Evolutionary conservation across 35 echinoderm and acorn worm genomes (phyloP), one percentile per base, ranked within the genome.

Genomic region (Eucidaris tribuloides): DNA sequence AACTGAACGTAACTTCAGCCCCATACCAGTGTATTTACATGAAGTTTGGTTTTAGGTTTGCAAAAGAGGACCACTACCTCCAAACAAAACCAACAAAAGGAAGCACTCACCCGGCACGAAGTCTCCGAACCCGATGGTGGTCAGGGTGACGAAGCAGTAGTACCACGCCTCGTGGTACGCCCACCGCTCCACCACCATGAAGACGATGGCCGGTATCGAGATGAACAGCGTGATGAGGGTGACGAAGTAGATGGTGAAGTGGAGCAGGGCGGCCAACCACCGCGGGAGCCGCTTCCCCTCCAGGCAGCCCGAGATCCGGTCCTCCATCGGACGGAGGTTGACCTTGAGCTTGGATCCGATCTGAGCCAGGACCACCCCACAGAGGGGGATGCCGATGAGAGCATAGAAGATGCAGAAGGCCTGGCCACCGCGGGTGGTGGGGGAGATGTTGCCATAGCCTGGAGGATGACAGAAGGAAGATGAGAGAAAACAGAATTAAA

Each of bases 121-220:
- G 46, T 99, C 96, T n/a, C 96, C 96, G 37, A 99, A 99, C 37
- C 96, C 96, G 71, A 99, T 93, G 2, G 96, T 99, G 23, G 90
- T 90, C 55, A 99, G 34, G 17, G 96, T 90, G 37, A 99, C 84
- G 42, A 99, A 91, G 7, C 76, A 80, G 39, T 86, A 99, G 63
- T 99, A 99, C 76, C 82, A 89, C 1, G 86, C 65, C 46, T 93
- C 79, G 13, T 79, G 45, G 43, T 83, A 89, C 7, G 58, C 76
- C 96, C 96, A 99, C 28, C 55, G 45, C 50, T 99, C 96, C 24
- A 93, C 77, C 0, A 46, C 31, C 29, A 62, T 86, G 80, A 99
- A 93, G 49, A 90, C 71, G 18, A 85, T 35, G 15, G 96, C 78
- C 2, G 96, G 96, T 45, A 99, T 87, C 7, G 85, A 77, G 7